Conservation (phyloP, 2,888 invertebrate species). For the Hemicrepidius hirtus region DNA sequence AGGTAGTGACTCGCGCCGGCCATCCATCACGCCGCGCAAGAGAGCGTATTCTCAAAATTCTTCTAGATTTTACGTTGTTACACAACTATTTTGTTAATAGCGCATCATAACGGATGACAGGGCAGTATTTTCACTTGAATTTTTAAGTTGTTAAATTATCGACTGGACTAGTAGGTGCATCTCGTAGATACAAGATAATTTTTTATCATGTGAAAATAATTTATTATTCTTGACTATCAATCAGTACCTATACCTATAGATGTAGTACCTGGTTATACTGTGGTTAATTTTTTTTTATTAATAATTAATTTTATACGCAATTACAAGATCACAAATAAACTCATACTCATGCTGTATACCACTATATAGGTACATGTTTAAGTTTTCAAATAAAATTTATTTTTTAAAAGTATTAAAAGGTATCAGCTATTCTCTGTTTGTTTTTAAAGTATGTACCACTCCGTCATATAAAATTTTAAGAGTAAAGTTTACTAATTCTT, state of each 20-base stretch:
- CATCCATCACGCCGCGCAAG: constrained; percentile 35
- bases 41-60: constrained; percentile 36
- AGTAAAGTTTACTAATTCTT: too few relatives aligned
- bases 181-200: constrained; percentile 15
- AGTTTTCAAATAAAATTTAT: too few relatives aligned
- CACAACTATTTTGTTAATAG: constrained; percentile 22
- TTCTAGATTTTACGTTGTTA: neutral
- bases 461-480: too few relatives aligned
- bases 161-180: constrained; percentile 5
- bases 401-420: too few relatives aligned
- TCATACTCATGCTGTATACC: too few relatives aligned
- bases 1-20: constrained; percentile 44
- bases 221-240: constrained; percentile 28
- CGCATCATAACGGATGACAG: constrained; percentile 24
- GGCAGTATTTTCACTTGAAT: constrained; percentile 29
- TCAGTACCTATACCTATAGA: constrained; percentile 26
- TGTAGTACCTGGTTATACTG: constrained; percentile 6
- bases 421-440: too few relatives aligned
- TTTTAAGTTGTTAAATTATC: constrained; percentile 31
- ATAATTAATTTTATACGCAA: neutral
- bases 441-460: too few relatives aligned
- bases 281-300: neutral
- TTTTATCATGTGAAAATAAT: constrained; percentile 21
- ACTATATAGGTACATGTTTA: too few relatives aligned
- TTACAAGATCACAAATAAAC: too few relatives aligned